These are phyloP conservation scores for Xylota segnis DNA, from an alignment of 2,888 invertebrate genomes.

Conservation along the genomic window DNA sequence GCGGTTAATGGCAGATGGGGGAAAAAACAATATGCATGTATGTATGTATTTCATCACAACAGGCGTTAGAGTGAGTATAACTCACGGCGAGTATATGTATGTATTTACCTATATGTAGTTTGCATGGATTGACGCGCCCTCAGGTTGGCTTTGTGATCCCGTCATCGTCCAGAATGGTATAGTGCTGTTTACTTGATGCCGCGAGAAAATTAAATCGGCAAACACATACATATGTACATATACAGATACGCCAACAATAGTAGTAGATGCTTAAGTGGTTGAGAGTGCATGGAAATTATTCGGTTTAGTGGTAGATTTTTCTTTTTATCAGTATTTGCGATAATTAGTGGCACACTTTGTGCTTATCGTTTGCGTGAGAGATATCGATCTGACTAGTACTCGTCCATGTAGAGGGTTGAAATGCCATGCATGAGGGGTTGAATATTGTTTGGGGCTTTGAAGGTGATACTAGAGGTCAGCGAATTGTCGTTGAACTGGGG, in stretches of 20 bases:
- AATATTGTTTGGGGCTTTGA: not conserved
- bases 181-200: constrained; percentile 16
- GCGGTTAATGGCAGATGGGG: constrained; percentile 31
- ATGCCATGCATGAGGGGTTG: not conserved
- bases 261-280: constrained; percentile 14
- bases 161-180: not conserved
- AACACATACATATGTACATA: not conserved
- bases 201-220: constrained; percentile 25
- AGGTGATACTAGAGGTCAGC: not conserved
- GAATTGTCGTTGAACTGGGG: not conserved
- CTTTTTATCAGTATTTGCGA: constrained; percentile 47
- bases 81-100: not conserved
- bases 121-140: constrained; percentile 35
- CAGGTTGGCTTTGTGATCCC: constrained; percentile 3
- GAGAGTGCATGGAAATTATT: constrained; percentile 36
- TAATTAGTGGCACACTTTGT: constrained; percentile 55
- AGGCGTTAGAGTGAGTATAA: not conserved
- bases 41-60: constrained; percentile 20
- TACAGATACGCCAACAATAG: not conserved
- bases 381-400: constrained; percentile 11
- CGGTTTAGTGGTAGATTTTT: constrained; percentile 38
- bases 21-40: not conserved
- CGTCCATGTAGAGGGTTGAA: not conserved
- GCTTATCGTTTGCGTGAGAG: constrained; percentile 14
- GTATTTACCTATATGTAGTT: no score